Base-by-base conservation (phyloP, 2,113 vertebrate genomes). In the Trochalopteron elliotii region DNA sequence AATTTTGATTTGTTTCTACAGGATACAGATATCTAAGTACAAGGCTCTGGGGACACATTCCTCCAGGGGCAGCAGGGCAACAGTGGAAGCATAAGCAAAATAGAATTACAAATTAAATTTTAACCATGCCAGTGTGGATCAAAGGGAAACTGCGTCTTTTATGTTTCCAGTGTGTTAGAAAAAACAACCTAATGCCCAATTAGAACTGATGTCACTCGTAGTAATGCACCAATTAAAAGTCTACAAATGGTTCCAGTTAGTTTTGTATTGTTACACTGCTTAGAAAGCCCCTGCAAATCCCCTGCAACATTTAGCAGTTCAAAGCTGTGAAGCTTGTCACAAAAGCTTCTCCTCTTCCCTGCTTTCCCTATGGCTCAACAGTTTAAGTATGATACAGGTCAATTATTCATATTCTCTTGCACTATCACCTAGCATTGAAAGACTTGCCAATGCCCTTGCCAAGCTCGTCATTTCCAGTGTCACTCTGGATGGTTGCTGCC, bases 251-350 rank as follows among this genome's bases (percentile, higher is more conserved):
- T 33, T 92, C 35, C 80, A 87, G 69, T 87, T 79, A 68, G 77
- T 81, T 95, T 93, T 84, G 64, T 83, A 65, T 90, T 47, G 1
- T 70, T 93, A 64, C 23, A 16, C 28, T 75, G 61, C 86, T 83
- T 20, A 87, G 84, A 83, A 92, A 90, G 72, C 77, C 76, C 61
- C 60, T 95, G 90, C 68, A 85, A 93, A 56, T 81, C 52, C 60
- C 49, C 44, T 71, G 44, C 76, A 90, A 56, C 1, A 3, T 77
- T 83, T 28, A 83, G 68, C 40, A 59, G 47, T 92, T 93, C 60
- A 92, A 20, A 95, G 68, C 80, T 5, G 76, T 14, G 5, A 64
- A 71, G 52, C 52, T 64, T 64, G 33, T 82, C 72, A 64, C 72
- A 60, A 92, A 82, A 96, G 60, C 72, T 89, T 49, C 83, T 94